Conservation (phyloP, 2,113 vertebrate species). For the Onychorhynchus coronatus region DNA sequence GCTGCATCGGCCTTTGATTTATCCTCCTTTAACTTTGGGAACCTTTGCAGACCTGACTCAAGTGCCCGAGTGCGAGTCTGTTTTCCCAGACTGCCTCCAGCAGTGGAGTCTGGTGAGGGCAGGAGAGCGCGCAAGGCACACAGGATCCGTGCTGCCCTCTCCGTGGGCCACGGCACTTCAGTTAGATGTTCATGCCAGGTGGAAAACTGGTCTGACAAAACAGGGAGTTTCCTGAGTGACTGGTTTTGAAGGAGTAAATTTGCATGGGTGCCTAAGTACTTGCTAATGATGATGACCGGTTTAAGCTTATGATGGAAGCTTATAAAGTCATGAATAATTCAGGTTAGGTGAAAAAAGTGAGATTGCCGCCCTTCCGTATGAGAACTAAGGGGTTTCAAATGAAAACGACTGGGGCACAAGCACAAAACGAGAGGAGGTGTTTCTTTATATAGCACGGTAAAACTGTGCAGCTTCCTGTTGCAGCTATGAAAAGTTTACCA, state of each 20-base stretch:
- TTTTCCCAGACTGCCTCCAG: not conserved
- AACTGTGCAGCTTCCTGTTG: not conserved
- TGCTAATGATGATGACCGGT: not conserved
- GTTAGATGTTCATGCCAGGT: not conserved
- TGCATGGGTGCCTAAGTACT: not conserved
- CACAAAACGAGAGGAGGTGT: not conserved
- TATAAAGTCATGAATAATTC: not conserved
- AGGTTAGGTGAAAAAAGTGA: not conserved
- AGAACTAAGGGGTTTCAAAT: not conserved
- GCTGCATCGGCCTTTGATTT: not conserved
- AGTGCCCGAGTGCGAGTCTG: not conserved
- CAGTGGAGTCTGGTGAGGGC: not conserved
- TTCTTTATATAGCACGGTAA: not conserved
- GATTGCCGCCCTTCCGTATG: not conserved
- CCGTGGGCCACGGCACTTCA: rapidly evolving
- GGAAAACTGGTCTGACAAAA: not conserved
- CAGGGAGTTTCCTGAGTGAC: not conserved
- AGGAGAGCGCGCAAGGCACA: rapidly evolving
- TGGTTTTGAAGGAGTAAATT: not conserved
- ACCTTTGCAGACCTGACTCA: not conserved
- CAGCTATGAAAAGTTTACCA: not conserved
- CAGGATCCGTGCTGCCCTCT: not conserved
- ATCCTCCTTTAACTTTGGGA: not conserved
- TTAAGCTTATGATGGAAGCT: not conserved
- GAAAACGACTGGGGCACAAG: not conserved